phyloP scores from a whole-genome alignment of 2,888 invertebrate species.

The Amorpha juglandis region DNA sequence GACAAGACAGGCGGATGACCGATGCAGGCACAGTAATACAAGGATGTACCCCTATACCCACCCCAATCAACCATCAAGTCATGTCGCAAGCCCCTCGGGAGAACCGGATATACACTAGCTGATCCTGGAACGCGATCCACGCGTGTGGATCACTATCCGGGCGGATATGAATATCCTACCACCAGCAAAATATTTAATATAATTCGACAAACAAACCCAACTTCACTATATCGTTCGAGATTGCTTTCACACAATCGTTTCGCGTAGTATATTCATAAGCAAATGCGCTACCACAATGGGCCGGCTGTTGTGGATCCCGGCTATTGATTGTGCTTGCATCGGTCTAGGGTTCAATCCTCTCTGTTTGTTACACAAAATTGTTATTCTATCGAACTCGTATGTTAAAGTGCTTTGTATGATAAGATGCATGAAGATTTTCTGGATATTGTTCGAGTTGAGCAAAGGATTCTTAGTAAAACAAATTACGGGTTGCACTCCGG shows the following conservation, averaged over 20 bases:
- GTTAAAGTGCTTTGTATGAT: neutral
- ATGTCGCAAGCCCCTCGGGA: too few relatives aligned
- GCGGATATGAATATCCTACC: too few relatives aligned
- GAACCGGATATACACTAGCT: too few relatives aligned
- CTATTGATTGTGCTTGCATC: constrained; percentile 38
- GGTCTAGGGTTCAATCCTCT: constrained; percentile 21
- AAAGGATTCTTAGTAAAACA: too few relatives aligned
- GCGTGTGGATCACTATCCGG: too few relatives aligned
- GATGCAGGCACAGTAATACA: too few relatives aligned
- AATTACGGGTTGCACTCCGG: too few relatives aligned
- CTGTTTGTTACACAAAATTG: constrained; percentile 22
- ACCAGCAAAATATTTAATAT: too few relatives aligned
- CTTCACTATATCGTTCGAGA: neutral
- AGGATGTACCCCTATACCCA: too few relatives aligned
- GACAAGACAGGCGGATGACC: too few relatives aligned
- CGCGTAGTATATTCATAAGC: constrained; percentile 41
- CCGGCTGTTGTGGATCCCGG: constrained; percentile 31
- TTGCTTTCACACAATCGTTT: constrained; percentile 26
- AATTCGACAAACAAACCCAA: constrained; percentile 1
- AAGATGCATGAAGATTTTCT: neutral
- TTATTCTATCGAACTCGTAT: constrained; percentile 4
- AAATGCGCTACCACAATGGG: constrained; percentile 45
- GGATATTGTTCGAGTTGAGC: neutral
- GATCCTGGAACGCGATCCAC: too few relatives aligned
- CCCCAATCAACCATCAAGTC: too few relatives aligned